Percentiles rank a stretch among this genome's conserved stretches.
phyloP scores from a whole-genome alignment of 1,140 invertebrate genomes.

The Anoplophora glabripennis region DNA sequence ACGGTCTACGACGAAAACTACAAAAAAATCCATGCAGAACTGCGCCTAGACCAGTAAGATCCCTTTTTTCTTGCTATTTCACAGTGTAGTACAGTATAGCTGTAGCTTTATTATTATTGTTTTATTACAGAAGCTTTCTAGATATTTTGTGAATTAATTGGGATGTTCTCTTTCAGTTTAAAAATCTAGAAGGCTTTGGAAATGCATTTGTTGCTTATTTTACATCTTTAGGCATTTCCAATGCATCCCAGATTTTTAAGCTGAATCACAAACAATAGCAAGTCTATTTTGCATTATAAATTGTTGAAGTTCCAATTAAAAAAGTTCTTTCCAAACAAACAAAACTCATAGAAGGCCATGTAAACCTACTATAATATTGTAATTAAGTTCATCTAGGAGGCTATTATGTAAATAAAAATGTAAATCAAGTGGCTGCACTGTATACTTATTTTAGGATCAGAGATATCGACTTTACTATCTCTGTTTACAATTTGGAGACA shows the following conservation, averaged over 20 bases:
- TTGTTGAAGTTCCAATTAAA: too few species aligned
- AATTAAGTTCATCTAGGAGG: not conserved
- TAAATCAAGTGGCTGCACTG: not conserved
- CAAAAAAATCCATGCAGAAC: constrained; percentile 52
- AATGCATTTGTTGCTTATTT: not conserved
- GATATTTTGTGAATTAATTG: not conserved
- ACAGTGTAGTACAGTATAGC: not conserved
- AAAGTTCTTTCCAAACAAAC: too few species aligned
- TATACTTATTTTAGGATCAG: constrained; percentile 55
- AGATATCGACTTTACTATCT: constrained; percentile 67
- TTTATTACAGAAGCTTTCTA: not conserved
- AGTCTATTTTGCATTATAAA: too few species aligned
- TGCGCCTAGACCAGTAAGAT: constrained; percentile 73
- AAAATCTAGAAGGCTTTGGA: not conserved
- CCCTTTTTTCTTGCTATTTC: not conserved
- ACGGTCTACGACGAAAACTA: constrained; percentile 44
- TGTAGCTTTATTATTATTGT: not conserved
- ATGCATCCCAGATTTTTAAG: too few species aligned
- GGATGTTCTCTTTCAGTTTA: not conserved
- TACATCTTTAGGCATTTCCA: not conserved
- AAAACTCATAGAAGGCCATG: too few species aligned
- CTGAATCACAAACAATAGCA: too few species aligned
- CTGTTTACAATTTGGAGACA: constrained; percentile 54
- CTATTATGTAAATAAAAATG: not conserved
- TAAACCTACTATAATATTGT: too few species aligned